Evolutionary conservation across 2,797 vertebrate genomes (phyloP).

Genomic region (Eidolon dupreanum): DNA sequence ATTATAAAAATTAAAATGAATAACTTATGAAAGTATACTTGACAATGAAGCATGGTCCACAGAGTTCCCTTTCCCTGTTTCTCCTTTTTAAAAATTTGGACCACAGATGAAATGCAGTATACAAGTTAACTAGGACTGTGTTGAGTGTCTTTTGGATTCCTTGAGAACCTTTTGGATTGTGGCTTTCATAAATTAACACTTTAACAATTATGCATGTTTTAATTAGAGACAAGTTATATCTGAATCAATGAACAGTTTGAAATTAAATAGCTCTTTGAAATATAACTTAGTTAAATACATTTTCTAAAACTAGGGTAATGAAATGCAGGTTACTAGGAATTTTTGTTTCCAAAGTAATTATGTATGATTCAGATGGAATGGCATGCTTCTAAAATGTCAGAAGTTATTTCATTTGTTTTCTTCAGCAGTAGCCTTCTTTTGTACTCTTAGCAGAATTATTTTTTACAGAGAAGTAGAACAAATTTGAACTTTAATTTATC

Average conservation of each 20-base stretch:
- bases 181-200: constrained; percentile 35
- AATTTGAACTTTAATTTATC: background rate
- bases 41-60: background rate
- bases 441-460: background rate
- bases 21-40: background rate
- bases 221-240: constrained; percentile 43
- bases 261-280: constrained; percentile 57
- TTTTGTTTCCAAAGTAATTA: constrained; percentile 40
- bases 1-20: background rate
- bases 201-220: constrained; percentile 55
- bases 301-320: constrained; percentile 48
- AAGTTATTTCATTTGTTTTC: background rate
- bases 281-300: constrained; percentile 37
- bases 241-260: constrained; percentile 38
- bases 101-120: background rate
- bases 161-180: constrained; percentile 18
- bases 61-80: background rate
- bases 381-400: background rate
- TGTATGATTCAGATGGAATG: constrained; percentile 23
- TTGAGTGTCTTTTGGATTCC: background rate
- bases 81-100: background rate
- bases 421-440: background rate
- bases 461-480: background rate
- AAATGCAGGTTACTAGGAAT: background rate
- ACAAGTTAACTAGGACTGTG: background rate